phyloP scores from a whole-genome alignment of 2,113 vertebrate species.

The Coptodon rendalli region DNA sequence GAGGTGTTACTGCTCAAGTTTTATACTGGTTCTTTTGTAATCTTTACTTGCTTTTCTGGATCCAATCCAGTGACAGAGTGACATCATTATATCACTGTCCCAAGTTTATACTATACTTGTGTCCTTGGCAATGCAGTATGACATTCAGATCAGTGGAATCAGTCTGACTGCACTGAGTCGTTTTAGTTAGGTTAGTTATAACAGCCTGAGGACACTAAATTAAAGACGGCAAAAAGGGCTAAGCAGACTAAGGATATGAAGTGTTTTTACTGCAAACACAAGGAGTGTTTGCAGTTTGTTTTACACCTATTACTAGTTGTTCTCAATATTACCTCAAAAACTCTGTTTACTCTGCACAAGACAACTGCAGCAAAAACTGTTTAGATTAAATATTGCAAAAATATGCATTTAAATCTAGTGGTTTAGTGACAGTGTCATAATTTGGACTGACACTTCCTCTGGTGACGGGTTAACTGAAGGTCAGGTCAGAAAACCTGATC shows the following conservation, averaged over 20 bases:
- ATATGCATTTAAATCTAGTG: background rate
- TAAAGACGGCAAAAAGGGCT: background rate
- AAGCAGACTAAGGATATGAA: background rate
- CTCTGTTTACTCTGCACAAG: background rate
- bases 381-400: background rate
- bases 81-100: background rate
- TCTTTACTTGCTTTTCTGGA: background rate
- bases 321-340: background rate
- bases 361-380: background rate
- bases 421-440: background rate
- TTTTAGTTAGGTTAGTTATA: background rate
- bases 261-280: background rate
- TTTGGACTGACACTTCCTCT: background rate
- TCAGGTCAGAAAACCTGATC: background rate
- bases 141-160: background rate
- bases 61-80: background rate
- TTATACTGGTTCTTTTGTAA: background rate
- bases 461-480: background rate
- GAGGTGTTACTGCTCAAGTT: background rate
- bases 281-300: background rate
- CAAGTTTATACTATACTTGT: background rate
- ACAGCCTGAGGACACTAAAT: background rate
- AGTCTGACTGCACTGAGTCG: background rate
- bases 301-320: background rate
- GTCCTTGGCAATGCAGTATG: background rate